A percentile compares a stretch with the other conserved stretches of the same genome.
phyloP scores from a whole-genome alignment of 1,140 invertebrate genomes.

The Acromyrmex heyeri region DNA sequence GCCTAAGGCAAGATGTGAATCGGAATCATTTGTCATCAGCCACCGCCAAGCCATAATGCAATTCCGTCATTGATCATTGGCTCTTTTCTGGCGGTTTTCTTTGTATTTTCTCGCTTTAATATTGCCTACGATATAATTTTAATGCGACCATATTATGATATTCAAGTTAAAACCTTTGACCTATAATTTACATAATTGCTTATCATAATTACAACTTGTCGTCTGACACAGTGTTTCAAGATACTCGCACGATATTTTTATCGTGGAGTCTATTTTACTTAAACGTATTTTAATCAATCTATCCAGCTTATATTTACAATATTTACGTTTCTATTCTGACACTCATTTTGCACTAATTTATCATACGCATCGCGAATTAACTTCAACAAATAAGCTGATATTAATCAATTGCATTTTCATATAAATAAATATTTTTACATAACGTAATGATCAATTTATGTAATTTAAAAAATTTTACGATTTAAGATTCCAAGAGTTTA shows the following conservation, averaged over 20 bases:
- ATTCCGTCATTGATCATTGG: background rate
- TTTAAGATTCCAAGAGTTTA: background rate
- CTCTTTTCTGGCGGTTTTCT: background rate
- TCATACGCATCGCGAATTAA: background rate
- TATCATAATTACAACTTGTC: background rate
- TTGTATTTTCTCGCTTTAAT: conserved; percentile 6
- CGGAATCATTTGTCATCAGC: conserved; percentile 1
- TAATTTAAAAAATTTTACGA: background rate
- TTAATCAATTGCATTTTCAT: background rate
- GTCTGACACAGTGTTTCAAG: background rate
- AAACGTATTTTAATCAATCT: background rate
- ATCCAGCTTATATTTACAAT: background rate
- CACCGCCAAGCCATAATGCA: background rate
- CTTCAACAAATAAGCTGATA: background rate
- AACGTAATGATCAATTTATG: background rate
- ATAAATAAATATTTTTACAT: conserved; percentile 2
- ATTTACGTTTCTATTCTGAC: background rate
- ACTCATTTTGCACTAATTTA: no score
- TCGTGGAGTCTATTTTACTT: background rate
- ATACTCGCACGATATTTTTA: background rate
- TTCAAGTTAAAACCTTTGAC: background rate
- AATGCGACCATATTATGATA: background rate
- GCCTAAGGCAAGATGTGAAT: background rate
- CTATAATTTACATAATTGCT: background rate
- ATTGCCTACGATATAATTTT: background rate